phyloP scores from a whole-genome alignment of 2,797 vertebrate genomes.

The Buceros bicornis region DNA sequence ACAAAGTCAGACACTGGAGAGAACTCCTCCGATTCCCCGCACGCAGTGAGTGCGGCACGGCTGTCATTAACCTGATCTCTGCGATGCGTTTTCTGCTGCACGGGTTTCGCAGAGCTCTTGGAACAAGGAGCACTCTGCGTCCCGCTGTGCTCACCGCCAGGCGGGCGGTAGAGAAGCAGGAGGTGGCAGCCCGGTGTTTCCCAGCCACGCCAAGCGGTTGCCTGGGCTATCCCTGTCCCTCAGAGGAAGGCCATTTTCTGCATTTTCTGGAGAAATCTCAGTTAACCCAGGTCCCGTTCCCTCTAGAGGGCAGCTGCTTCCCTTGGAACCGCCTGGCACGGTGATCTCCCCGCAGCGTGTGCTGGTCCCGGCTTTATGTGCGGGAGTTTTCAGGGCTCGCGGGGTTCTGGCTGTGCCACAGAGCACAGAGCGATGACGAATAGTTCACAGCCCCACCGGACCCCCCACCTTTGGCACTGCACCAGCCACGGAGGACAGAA shows the following conservation, averaged over 20 bases:
- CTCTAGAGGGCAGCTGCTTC: constrained; percentile 49
- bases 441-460: accelerated
- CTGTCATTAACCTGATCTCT: neutral
- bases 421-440: neutral
- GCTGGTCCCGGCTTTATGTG: accelerated
- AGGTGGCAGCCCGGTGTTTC: neutral
- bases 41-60: accelerated
- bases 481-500: accelerated
- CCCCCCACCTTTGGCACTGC: neutral
- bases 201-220: neutral
- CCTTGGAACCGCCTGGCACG: neutral
- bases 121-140: neutral
- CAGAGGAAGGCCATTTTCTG: neutral
- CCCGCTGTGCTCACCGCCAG: neutral
- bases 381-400: neutral
- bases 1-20: neutral
- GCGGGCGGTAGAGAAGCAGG: neutral
- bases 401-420: neutral
- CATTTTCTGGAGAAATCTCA: neutral
- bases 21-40: neutral
- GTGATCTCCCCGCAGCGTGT: neutral
- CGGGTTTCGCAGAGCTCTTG: neutral
- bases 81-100: accelerated
- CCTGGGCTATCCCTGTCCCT: neutral
- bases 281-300: neutral